Evolutionary conservation across 2,113 vertebrate genomes (phyloP).

Genomic region (Calidris pugnax): DNA sequence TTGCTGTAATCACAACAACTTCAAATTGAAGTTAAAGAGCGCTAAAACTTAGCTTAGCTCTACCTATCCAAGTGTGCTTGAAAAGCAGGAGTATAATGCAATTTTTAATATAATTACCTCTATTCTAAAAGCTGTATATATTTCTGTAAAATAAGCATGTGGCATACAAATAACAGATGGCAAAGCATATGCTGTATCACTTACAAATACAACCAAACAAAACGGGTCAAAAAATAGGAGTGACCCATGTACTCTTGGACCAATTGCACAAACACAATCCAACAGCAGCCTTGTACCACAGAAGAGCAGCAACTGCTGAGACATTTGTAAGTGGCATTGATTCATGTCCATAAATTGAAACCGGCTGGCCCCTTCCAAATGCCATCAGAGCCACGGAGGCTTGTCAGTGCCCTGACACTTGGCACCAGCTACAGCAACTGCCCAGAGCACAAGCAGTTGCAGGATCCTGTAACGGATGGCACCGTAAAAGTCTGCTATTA

Average conservation of each 20-base stretch:
- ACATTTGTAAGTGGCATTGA: neutral
- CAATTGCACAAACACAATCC: neutral
- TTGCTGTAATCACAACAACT: neutral
- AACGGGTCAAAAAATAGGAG: neutral
- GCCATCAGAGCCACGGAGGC: neutral
- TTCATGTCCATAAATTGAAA: neutral
- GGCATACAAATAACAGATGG: neutral
- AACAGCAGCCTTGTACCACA: neutral
- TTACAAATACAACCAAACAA: neutral
- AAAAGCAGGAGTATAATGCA: neutral
- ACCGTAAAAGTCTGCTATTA: neutral
- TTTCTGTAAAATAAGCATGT: neutral
- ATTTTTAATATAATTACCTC: neutral
- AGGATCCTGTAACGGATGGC: neutral
- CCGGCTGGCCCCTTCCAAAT: neutral
- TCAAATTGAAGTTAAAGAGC: neutral
- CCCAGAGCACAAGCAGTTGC: neutral
- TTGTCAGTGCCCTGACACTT: neutral
- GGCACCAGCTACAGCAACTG: neutral
- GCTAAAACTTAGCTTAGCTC: neutral
- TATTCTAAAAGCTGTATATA: neutral
- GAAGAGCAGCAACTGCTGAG: neutral
- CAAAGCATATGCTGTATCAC: neutral
- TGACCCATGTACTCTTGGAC: neutral
- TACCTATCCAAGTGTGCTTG: neutral